Evolutionary conservation across 2,113 vertebrate species (phyloP).

Genomic region (Lathamus discolor): DNA sequence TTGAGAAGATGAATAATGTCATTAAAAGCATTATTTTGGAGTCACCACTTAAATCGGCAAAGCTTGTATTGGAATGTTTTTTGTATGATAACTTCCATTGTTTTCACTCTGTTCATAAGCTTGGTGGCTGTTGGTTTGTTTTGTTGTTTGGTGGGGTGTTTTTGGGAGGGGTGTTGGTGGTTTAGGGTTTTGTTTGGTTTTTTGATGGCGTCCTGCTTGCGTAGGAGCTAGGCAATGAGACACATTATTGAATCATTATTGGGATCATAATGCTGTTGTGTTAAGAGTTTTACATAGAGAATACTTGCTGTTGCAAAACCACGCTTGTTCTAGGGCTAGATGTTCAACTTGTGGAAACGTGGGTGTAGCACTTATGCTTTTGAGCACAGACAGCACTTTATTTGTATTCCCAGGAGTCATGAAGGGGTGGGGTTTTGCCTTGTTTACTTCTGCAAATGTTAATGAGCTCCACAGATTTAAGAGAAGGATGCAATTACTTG

Average conservation of each 20-base stretch:
- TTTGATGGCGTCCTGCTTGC: neutral
- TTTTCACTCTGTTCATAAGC: neutral
- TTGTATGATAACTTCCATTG: neutral
- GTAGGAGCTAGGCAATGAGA: neutral
- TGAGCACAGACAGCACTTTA: neutral
- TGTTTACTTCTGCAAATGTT: conserved; percentile 27
- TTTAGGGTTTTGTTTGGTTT: neutral
- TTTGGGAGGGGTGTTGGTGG: neutral
- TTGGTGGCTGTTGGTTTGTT: neutral
- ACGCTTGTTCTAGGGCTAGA: neutral
- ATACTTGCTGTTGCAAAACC: neutral
- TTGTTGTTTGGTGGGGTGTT: neutral
- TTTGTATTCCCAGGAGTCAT: neutral
- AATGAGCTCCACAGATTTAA: conserved; percentile 26
- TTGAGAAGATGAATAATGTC: neutral
- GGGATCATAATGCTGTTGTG: neutral
- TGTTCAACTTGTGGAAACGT: neutral
- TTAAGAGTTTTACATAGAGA: neutral
- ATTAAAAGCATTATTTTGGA: neutral
- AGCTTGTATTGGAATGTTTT: neutral
- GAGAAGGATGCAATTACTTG: conserved; percentile 12
- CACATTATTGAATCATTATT: neutral
- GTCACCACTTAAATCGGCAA: neutral
- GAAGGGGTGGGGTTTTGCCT: neutral
- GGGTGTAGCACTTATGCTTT: rapidly evolving